A percentile compares a stretch with the other conserved stretches of the same genome.
Conservation (phyloP, 37 sponge, comb jelly and placozoan species). For the Agelas oroides region DNA sequence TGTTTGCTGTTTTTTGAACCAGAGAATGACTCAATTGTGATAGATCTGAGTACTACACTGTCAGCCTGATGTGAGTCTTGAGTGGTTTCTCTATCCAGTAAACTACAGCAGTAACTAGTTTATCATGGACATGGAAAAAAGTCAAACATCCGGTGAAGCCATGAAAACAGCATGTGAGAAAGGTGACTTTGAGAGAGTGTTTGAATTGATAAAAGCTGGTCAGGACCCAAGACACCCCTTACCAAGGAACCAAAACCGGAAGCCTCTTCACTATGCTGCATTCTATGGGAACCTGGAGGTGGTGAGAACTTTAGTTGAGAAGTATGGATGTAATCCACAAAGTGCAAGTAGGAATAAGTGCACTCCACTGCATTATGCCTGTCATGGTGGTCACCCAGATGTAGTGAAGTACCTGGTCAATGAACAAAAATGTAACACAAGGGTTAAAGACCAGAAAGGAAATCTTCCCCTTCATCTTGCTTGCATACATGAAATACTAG, state of each 20-base stretch:
- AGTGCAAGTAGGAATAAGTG: neutral
- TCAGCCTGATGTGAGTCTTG: no score
- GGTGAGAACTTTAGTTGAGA: neutral
- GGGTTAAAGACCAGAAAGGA: neutral
- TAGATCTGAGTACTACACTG: no score
- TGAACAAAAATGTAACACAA: neutral
- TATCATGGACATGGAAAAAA: no score
- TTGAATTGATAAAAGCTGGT: neutral
- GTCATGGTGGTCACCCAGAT: neutral
- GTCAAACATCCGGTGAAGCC: no score
- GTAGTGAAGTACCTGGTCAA: neutral
- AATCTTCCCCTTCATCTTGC: conserved; percentile 15
- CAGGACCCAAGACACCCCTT: conserved; percentile 50
- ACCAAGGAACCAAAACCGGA: neutral
- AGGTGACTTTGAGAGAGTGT: no score
- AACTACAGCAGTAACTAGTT: no score
- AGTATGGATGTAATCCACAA: neutral
- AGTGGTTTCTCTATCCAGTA: no score
- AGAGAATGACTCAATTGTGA: no score
- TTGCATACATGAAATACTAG: neutral
- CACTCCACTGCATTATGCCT: conserved; percentile 23
- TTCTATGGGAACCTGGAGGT: conserved; percentile 4
- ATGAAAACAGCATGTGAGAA: no score
- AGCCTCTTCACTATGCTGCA: conserved; percentile 13
- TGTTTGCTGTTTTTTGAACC: no score